Evolutionary conservation across 2,113 vertebrate genomes (phyloP).

Genomic region (Dissostichus mawsoni): DNA sequence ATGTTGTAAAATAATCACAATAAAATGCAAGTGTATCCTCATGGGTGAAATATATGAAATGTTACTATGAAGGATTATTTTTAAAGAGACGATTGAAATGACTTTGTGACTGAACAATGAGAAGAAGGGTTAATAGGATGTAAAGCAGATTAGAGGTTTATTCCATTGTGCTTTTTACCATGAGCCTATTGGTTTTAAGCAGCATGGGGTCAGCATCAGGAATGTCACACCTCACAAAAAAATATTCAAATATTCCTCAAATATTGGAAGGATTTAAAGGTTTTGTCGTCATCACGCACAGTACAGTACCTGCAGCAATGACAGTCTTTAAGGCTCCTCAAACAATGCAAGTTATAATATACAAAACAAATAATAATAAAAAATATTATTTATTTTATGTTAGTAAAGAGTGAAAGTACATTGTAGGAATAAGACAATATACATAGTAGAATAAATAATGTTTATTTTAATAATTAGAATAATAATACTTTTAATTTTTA

Average conservation of each 20-base stretch:
- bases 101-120: slow-evolving; percentile 17
- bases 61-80: background rate
- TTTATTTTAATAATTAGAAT: too few species aligned
- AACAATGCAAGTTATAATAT: too few species aligned
- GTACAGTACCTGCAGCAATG: too few species aligned
- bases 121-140: slow-evolving; percentile 2
- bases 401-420: too few species aligned
- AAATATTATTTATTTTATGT: too few species aligned
- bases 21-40: background rate
- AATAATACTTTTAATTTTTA: too few species aligned
- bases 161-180: background rate
- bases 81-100: background rate
- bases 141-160: slow-evolving; percentile 8
- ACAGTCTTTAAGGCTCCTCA: too few species aligned
- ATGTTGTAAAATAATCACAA: background rate
- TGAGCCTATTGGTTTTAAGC: slow-evolving; percentile 1
- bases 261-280: too few species aligned
- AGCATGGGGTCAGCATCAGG: background rate
- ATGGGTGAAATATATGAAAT: background rate
- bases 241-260: background rate
- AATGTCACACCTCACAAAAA: background rate
- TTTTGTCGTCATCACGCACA: too few species aligned
- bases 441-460: too few species aligned
- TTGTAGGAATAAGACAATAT: too few species aligned
- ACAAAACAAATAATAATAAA: too few species aligned